Conservation (phyloP, 2,113 vertebrate genomes). For the Etheostoma spectabile region DNA sequence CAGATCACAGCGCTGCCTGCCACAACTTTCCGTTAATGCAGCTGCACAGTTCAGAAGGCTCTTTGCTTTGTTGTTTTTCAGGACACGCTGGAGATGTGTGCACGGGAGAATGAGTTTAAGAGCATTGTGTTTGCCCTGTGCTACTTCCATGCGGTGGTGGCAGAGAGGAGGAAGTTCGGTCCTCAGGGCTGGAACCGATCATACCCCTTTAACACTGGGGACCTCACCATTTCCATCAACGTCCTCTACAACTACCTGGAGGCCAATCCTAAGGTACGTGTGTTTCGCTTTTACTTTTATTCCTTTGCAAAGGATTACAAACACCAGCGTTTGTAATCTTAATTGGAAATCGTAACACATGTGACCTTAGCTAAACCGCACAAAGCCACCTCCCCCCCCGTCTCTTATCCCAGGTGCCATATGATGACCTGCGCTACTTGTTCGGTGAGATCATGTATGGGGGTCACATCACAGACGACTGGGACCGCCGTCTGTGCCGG, state of each 20-base stretch:
- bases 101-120: conserved; percentile 92
- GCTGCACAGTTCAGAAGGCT: background rate
- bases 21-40: conserved; percentile 21
- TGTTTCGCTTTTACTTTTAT: conserved; percentile 13
- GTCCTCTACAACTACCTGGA: conserved; percentile 96
- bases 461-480: conserved; percentile 96
- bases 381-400: background rate
- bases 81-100: conserved; percentile 95
- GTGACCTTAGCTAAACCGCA: conserved; percentile 37
- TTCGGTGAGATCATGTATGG: conserved; percentile 99
- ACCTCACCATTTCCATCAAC: conserved; percentile 93
- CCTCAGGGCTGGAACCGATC: conserved; percentile 95
- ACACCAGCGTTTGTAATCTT: conserved; percentile 32
- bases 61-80: conserved; percentile 61
- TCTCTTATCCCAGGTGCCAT: conserved; percentile 89
- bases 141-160: conserved; percentile 96
- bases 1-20: conserved; percentile 40
- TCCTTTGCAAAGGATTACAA: background rate
- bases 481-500: conserved; percentile 94
- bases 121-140: conserved; percentile 94
- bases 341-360: conserved; percentile 59
- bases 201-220: conserved; percentile 94
- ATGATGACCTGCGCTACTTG: conserved; percentile 93
- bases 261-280: conserved; percentile 89
- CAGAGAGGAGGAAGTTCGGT: conserved; percentile 93